phyloP scores from a whole-genome alignment of 2,797 vertebrate species.

The Scolopax rusticola region DNA sequence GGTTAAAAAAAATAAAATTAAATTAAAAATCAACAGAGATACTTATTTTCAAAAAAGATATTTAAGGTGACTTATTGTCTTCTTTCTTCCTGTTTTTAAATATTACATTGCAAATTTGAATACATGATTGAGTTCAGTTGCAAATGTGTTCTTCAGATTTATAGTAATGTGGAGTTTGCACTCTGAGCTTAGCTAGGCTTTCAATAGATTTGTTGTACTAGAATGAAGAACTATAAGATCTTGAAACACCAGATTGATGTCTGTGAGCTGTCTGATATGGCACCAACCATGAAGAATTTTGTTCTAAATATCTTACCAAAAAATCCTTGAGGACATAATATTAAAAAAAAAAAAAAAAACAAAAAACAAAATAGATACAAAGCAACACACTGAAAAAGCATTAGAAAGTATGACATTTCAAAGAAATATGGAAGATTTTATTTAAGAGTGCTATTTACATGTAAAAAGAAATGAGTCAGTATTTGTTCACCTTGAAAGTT shows the following conservation, averaged over 20 bases:
- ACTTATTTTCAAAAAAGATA: not conserved
- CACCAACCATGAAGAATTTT: not conserved
- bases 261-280: not conserved
- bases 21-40: not conserved
- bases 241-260: not conserved
- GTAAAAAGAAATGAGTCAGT: not conserved
- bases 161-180: not conserved
- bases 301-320: not conserved
- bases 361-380: not conserved
- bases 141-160: not conserved
- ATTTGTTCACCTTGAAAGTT: not conserved
- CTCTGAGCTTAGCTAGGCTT: not conserved
- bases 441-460: not conserved
- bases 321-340: accelerated
- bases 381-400: not conserved
- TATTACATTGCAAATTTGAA: not conserved
- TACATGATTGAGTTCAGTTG: not conserved
- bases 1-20: not conserved
- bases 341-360: not conserved
- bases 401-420: not conserved
- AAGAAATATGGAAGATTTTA: not conserved
- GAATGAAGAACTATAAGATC: not conserved
- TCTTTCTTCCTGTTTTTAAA: not conserved
- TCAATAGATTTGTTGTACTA: not conserved
- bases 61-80: not conserved